Conservation (phyloP, 1,140 invertebrate species). For the Mylabris phalerata region DNA sequence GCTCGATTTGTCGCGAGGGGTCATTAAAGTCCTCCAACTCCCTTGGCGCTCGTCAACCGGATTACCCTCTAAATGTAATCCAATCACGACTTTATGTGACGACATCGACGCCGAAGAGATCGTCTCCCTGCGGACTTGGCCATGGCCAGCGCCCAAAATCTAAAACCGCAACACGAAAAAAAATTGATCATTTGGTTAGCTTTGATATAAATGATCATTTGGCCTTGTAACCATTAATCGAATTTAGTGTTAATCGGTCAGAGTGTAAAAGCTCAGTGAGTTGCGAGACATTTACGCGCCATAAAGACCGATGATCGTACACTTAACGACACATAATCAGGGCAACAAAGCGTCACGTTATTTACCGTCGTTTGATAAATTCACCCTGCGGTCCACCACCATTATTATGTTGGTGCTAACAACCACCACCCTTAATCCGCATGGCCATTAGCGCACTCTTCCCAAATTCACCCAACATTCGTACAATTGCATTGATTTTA, state of each 20-base stretch:
- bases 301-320: slow-evolving; percentile 28
- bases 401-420: no score
- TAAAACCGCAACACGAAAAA: no score
- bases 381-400: slow-evolving; percentile 16
- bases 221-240: slow-evolving; percentile 2
- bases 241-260: slow-evolving; percentile 16
- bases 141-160: no score
- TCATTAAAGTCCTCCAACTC: slow-evolving; percentile 32
- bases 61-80: slow-evolving; percentile 43
- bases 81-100: slow-evolving; percentile 33
- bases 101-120: background rate
- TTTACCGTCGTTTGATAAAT: slow-evolving; percentile 26
- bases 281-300: slow-evolving; percentile 22
- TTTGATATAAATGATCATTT: background rate
- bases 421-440: no score
- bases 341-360: slow-evolving; percentile 23
- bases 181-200: no score
- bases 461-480: no score
- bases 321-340: slow-evolving; percentile 27
- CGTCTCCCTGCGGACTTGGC: no score
- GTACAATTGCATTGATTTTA: no score
- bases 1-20: slow-evolving; percentile 41
- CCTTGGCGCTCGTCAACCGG: slow-evolving; percentile 29
- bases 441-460: no score
- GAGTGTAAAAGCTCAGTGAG: background rate